Percentiles rank a stretch among this genome's conserved stretches.
Conservation (phyloP, 2,113 vertebrate genomes). For the Lagopus muta region DNA sequence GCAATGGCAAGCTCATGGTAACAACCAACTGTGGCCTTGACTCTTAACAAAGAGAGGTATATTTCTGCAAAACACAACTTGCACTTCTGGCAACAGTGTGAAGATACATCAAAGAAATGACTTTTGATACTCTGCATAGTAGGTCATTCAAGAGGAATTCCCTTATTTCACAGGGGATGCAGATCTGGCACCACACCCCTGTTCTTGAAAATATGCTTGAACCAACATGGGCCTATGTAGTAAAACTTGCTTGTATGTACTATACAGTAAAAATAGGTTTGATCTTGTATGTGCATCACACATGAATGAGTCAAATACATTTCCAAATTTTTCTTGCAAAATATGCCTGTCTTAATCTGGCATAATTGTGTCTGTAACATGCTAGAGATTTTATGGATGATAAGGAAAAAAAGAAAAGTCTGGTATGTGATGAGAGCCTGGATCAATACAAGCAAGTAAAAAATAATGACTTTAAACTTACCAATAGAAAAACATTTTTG, state of each 20-base stretch:
- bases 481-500: not conserved
- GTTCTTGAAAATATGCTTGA: not conserved
- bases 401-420: not conserved
- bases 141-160: not conserved
- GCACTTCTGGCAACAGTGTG: not conserved
- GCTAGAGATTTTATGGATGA: not conserved
- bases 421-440: not conserved
- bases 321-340: not conserved
- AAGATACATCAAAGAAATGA: not conserved
- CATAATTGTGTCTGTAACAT: not conserved
- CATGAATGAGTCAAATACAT: not conserved
- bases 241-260: not conserved
- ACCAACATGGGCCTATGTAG: not conserved
- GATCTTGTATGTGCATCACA: not conserved
- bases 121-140: not conserved
- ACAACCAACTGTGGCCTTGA: conserved; percentile 27
- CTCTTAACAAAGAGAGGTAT: not conserved
- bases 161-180: not conserved
- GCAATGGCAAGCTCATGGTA: not conserved
- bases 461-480: not conserved
- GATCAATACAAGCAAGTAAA: not conserved
- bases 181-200: not conserved
- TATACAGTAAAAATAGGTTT: not conserved
- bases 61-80: not conserved
- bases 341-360: not conserved